A percentile compares a stretch with the other conserved stretches of the same genome.
phyloP scores from a whole-genome alignment of 2,888 invertebrate species.

The Psylliodes chrysocephalus region DNA sequence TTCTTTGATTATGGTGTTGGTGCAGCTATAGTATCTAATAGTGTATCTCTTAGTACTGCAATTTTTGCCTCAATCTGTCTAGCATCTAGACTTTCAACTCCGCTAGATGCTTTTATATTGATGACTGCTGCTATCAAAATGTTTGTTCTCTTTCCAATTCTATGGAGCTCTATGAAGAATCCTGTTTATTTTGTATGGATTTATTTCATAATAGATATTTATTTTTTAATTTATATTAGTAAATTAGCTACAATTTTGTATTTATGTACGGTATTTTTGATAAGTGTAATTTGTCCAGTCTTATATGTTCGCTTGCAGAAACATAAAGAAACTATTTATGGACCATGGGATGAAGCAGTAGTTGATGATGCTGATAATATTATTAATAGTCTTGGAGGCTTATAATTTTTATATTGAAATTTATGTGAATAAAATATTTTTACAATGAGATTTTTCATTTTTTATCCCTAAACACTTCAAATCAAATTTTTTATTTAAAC shows the following conservation, averaged over 20 bases:
- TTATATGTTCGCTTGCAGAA: constrained; percentile 81
- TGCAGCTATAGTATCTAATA: constrained; percentile 89
- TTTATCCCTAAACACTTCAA: not conserved
- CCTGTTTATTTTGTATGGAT: constrained; percentile 68
- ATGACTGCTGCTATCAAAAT: constrained; percentile 88
- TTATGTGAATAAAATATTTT: too few species aligned
- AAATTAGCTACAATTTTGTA: constrained; percentile 71
- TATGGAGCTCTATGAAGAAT: constrained; percentile 72
- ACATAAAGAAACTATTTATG: constrained; percentile 92
- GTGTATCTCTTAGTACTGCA: constrained; percentile 93
- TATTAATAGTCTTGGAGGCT: constrained; percentile 28
- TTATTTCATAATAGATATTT: constrained; percentile 67
- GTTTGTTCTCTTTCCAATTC: constrained; percentile 89
- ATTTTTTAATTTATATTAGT: constrained; percentile 69
- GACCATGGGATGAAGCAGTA: constrained; percentile 97
- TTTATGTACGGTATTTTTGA: constrained; percentile 69
- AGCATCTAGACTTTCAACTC: constrained; percentile 87
- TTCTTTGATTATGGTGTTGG: constrained; percentile 93
- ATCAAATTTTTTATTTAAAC: too few species aligned
- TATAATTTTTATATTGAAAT: too few species aligned
- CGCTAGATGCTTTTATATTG: constrained; percentile 88
- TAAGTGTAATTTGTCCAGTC: constrained; percentile 79
- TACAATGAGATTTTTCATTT: too few species aligned
- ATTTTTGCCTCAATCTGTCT: constrained; percentile 95
- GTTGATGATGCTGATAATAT: constrained; percentile 72